Percentiles rank a stretch among this genome's conserved stretches.
Conservation (phyloP, 1,140 invertebrate species). For the Brachionus rubens region DNA sequence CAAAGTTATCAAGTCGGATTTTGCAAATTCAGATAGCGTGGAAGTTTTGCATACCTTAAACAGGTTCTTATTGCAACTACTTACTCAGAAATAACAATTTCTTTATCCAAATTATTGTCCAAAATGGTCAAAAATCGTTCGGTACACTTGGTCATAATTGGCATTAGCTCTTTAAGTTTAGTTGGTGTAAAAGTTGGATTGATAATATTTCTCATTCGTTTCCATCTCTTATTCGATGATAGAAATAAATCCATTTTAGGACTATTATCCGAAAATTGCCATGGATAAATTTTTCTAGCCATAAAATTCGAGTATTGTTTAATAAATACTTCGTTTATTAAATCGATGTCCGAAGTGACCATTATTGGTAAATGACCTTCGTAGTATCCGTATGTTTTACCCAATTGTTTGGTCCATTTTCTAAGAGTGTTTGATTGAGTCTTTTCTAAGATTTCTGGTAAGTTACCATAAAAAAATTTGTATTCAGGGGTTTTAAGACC, state of each 20-base stretch:
- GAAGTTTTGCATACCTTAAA: too few relatives aligned
- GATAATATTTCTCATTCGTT: conserved; percentile 63
- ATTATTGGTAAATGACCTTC: conserved; percentile 58
- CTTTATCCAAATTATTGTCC: not conserved
- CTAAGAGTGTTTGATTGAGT: conserved; percentile 18
- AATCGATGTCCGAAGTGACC: conserved; percentile 57
- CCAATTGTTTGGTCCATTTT: conserved; percentile 58
- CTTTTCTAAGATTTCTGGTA: conserved; percentile 22
- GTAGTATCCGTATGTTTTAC: conserved; percentile 60
- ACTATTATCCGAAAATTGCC: conserved; percentile 44
- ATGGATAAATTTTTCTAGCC: conserved; percentile 53
- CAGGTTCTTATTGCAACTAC: too few relatives aligned
- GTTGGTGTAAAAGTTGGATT: conserved; percentile 65
- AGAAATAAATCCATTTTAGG: conserved; percentile 50
- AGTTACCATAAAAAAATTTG: conserved; percentile 32
- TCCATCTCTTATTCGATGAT: conserved; percentile 62
- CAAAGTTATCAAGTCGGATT: too few relatives aligned
- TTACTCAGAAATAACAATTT: conserved; percentile 43
- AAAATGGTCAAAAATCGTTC: conserved; percentile 20
- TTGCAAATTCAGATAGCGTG: too few relatives aligned
- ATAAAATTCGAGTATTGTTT: conserved; percentile 62
- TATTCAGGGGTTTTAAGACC: conserved; percentile 13
- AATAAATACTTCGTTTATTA: conserved; percentile 60
- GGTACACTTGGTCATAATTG: conserved; percentile 25
- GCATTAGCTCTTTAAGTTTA: conserved; percentile 59